Conservation (phyloP, 2,113 vertebrate genomes). For the Ginglymostoma cirratum region DNA sequence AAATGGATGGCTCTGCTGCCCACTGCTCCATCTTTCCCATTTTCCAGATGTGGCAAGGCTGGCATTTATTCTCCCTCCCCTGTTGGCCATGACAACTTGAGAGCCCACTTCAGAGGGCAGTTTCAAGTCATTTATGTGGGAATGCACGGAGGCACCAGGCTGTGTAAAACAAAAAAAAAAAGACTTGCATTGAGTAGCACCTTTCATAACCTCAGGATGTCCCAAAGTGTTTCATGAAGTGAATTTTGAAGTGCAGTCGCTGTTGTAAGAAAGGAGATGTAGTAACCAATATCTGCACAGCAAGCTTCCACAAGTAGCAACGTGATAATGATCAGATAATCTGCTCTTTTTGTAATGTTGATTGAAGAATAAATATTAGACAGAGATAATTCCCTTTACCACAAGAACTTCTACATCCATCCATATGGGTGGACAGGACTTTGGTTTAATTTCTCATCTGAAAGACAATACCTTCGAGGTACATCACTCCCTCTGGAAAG, state of each 20-base stretch:
- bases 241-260: neutral
- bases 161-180: neutral
- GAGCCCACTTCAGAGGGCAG: neutral
- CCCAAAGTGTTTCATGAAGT: neutral
- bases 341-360: neutral
- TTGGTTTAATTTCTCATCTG: too few species aligned
- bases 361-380: neutral
- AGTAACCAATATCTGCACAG: neutral
- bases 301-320: neutral
- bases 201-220: neutral
- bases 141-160: neutral
- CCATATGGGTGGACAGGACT: too few species aligned
- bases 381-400: neutral
- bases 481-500: too few species aligned
- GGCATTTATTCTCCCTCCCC: neutral
- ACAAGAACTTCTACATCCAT: neutral
- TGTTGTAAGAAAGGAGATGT: neutral
- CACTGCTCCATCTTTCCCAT: neutral
- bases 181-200: neutral
- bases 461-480: too few species aligned
- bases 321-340: neutral
- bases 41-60: neutral
- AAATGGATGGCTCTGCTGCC: neutral
- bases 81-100: neutral
- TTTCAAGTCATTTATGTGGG: neutral